These are phyloP conservation scores for Odobenus rosmarus DNA, from an alignment of 2,113 vertebrate species.

Conservation along the genomic window DNA sequence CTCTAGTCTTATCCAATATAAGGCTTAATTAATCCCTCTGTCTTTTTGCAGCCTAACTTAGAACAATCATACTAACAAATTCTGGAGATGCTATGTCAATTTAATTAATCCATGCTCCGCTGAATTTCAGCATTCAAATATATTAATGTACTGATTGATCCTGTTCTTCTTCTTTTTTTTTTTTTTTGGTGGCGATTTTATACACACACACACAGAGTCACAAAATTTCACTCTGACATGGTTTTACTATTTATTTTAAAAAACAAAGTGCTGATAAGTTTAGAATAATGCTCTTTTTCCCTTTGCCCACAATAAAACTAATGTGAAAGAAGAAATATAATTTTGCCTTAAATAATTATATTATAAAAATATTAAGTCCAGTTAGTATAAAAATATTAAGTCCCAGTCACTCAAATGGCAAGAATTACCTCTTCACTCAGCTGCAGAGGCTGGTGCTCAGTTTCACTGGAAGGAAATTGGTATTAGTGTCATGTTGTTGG, in stretches of 20 bases:
- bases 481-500: background rate
- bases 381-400: background rate
- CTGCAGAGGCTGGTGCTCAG: background rate
- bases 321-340: background rate
- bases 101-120: background rate
- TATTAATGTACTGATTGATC: background rate
- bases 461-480: background rate
- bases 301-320: slow-evolving; percentile 24
- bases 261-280: slow-evolving; percentile 1
- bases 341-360: slow-evolving; percentile 4
- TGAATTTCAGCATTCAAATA: background rate
- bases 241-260: slow-evolving; percentile 39
- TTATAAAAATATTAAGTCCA: slow-evolving; percentile 38
- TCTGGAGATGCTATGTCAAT: background rate
- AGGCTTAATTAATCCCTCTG: slow-evolving; percentile 53
- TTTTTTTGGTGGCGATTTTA: background rate
- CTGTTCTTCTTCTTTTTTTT: background rate
- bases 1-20: background rate
- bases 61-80: slow-evolving; percentile 3
- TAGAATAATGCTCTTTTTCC: slow-evolving; percentile 10
- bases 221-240: background rate
- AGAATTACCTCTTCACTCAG: background rate
- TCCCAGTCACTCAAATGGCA: background rate
- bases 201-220: background rate
- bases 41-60: slow-evolving; percentile 32